These are phyloP conservation scores for Sebastes reedi DNA, from an alignment of 2,797 vertebrate species.

Conservation along the genomic window DNA sequence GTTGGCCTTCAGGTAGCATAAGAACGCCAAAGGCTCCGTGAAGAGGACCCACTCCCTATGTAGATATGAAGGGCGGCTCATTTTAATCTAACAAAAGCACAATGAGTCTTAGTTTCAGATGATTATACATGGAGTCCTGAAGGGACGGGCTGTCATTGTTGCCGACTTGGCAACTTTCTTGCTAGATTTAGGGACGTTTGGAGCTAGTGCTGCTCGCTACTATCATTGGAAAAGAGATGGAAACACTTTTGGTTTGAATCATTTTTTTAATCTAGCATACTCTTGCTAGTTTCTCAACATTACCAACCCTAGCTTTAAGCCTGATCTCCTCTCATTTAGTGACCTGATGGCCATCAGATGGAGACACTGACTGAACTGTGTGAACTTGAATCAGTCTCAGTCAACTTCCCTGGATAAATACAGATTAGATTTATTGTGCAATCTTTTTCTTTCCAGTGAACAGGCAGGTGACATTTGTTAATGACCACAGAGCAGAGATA, in stretches of 20 bases:
- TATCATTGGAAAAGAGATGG: too few relatives aligned
- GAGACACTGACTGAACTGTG: not conserved
- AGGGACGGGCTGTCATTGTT: not conserved
- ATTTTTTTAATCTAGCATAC: not conserved
- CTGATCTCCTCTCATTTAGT: not conserved
- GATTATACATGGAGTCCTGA: not conserved
- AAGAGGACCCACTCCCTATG: too few relatives aligned
- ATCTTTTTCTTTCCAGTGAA: conserved; percentile 21
- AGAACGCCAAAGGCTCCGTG: too few relatives aligned
- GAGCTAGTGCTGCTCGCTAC: not conserved
- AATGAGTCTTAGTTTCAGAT: too few relatives aligned
- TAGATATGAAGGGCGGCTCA: too few relatives aligned
- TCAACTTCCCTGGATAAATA: not conserved
- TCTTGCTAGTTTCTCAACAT: not conserved
- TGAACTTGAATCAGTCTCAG: conserved; percentile 2
- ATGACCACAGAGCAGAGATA: conserved; percentile 13
- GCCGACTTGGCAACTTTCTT: not conserved
- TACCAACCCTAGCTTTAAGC: not conserved
- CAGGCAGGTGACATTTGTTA: conserved; percentile 49
- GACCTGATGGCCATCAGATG: not conserved
- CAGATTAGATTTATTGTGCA: conserved; percentile 9
- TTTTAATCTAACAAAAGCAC: too few relatives aligned
- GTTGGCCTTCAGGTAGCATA: too few relatives aligned
- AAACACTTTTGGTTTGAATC: too few relatives aligned
- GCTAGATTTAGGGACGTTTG: not conserved